Conservation (phyloP, 2,113 vertebrate genomes). For the Chamaetylas fuelleborni region DNA sequence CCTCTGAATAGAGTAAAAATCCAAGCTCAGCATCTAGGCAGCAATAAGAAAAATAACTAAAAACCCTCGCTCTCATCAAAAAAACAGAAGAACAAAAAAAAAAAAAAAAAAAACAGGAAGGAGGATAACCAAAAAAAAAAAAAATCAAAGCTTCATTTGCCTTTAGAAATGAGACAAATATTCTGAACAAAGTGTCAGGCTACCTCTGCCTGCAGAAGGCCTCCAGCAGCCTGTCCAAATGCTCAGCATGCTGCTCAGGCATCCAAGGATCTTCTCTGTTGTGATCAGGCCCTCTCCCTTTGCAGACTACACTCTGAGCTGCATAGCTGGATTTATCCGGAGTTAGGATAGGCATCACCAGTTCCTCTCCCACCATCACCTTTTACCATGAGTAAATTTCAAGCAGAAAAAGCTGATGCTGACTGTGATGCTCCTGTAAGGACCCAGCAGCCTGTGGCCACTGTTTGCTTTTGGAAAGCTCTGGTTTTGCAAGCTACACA, state of each 20-base stretch:
- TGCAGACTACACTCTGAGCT: neutral
- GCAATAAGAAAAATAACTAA: neutral
- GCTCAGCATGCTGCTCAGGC: neutral
- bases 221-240: neutral
- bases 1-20: slow-evolving; percentile 4
- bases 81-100: neutral
- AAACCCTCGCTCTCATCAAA: neutral
- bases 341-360: neutral
- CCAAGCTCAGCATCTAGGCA: slow-evolving; percentile 23
- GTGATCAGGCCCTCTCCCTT: neutral
- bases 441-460: neutral
- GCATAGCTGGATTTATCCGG: neutral
- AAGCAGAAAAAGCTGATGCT: neutral
- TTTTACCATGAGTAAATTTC: neutral
- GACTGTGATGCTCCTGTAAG: neutral
- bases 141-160: neutral
- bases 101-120: neutral
- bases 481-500: neutral
- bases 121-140: neutral
- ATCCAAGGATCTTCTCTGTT: neutral
- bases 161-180: neutral
- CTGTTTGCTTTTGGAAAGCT: neutral
- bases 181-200: neutral
- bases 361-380: neutral
- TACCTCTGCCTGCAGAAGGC: neutral